Evolutionary conservation across 2,888 invertebrate species (phyloP).

Genomic region (Limenitis camilla): DNA sequence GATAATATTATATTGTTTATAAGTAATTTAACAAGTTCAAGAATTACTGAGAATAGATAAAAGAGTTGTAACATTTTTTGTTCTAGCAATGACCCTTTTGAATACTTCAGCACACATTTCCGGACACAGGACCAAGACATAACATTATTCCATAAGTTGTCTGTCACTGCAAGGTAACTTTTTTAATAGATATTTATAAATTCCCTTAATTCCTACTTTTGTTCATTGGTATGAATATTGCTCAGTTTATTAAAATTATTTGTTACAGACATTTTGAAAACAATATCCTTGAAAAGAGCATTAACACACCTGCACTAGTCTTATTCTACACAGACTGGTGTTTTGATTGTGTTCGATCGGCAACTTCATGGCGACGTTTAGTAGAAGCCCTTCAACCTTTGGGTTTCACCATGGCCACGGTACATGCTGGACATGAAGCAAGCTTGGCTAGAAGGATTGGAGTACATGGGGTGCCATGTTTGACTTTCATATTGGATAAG

Average conservation of each 20-base stretch:
- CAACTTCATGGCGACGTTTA: constrained; percentile 87
- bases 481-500: constrained; percentile 88
- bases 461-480: constrained; percentile 85
- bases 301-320: constrained; percentile 86
- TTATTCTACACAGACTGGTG: constrained; percentile 97
- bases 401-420: constrained; percentile 86
- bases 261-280: constrained; percentile 87
- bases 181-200: background rate
- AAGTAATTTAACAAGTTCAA: no score
- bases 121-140: constrained; percentile 90
- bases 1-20: background rate
- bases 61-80: no score
- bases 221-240: background rate
- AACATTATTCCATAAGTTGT: constrained; percentile 88
- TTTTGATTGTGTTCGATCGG: constrained; percentile 91
- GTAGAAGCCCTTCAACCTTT: constrained; percentile 89
- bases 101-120: constrained; percentile 85
- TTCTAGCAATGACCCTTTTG: constrained; percentile 83
- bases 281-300: constrained; percentile 87
- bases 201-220: no score
- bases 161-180: constrained; percentile 85
- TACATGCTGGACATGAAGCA: constrained; percentile 88
- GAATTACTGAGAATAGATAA: no score
- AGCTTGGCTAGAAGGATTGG: constrained; percentile 85
- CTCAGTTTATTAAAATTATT: background rate